phyloP scores from a whole-genome alignment of 2,888 invertebrate species.

The Ashinkailepas kermadecensis region DNA sequence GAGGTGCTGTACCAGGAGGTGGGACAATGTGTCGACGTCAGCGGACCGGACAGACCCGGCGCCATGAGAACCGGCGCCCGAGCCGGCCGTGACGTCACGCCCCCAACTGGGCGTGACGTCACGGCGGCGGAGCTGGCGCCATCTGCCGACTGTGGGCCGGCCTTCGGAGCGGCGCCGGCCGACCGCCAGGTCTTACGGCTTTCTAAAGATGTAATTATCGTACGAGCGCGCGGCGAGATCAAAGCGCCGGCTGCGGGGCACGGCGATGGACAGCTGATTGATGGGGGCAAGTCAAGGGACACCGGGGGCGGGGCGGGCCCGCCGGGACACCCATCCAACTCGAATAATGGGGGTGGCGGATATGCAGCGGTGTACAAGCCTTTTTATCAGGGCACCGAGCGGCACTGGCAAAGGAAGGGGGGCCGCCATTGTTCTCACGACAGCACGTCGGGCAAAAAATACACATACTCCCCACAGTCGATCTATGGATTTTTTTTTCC shows the following conservation, averaged over 20 bases:
- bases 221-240: conserved; percentile 9
- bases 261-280: conserved; percentile 21
- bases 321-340: not conserved
- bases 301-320: not conserved
- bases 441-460: not conserved
- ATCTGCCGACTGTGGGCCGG: not conserved
- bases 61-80: not conserved
- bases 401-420: not conserved
- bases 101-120: not conserved
- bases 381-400: conserved; percentile 4
- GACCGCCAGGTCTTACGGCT: conserved; percentile 16
- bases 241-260: conserved; percentile 5
- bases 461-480: not conserved
- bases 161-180: not conserved
- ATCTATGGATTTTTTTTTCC: not conserved
- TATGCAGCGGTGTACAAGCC: conserved; percentile 18
- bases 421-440: conserved; percentile 4
- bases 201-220: conserved; percentile 23
- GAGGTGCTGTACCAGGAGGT: too few relatives aligned
- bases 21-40: not conserved
- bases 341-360: not conserved
- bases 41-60: not conserved
- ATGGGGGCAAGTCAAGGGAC: conserved; percentile 16
- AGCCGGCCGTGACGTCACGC: not conserved
- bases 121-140: not conserved